Evolutionary conservation across 1,140 invertebrate genomes (phyloP).

Genomic region (Lamellibrachia luymesi): DNA sequence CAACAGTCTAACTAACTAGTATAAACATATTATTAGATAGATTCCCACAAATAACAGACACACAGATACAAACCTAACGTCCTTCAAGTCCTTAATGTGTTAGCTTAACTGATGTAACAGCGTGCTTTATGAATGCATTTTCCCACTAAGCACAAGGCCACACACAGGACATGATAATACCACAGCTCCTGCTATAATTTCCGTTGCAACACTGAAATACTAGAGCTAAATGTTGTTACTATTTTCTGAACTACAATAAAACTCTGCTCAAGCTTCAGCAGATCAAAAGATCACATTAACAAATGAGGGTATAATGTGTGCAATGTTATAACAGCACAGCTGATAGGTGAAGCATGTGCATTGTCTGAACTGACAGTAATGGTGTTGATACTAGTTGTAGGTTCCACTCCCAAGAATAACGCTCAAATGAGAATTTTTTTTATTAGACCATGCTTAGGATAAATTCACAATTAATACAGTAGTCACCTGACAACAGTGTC

Average conservation of each 20-base stretch:
- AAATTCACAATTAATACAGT: too few relatives aligned
- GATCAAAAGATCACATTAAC: neutral
- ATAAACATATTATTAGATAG: too few relatives aligned
- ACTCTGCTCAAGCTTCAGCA: neutral
- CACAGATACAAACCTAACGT: too few relatives aligned
- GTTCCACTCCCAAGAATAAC: neutral
- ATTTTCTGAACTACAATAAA: neutral
- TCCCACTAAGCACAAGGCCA: neutral
- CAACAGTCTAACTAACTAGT: too few relatives aligned
- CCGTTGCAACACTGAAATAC: neutral
- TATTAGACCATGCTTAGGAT: too few relatives aligned
- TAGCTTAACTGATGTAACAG: neutral
- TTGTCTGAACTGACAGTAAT: neutral
- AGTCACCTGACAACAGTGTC: too few relatives aligned
- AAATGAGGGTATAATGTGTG: neutral
- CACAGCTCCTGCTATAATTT: neutral
- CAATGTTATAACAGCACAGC: neutral
- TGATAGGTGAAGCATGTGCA: neutral
- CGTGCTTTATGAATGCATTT: neutral
- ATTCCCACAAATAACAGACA: too few relatives aligned
- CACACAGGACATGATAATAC: neutral
- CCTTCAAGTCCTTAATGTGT: too few relatives aligned
- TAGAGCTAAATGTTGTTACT: neutral
- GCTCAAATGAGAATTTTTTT: too few relatives aligned
- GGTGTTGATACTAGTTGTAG: neutral